Conservation (phyloP, 2,797 vertebrate genomes). For the Tinamus major region DNA sequence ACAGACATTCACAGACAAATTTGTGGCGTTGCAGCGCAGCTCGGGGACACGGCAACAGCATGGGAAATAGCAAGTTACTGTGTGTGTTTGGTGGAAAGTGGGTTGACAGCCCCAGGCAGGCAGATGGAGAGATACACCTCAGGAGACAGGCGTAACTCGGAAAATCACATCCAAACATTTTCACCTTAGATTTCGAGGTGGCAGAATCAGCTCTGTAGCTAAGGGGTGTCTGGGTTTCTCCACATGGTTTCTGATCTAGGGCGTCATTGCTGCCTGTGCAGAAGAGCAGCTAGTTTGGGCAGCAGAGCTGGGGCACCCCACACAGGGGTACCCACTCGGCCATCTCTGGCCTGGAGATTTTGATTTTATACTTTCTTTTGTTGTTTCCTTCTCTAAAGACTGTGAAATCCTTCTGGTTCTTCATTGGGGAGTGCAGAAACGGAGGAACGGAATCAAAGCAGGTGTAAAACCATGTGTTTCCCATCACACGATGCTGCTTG, state of each 20-base stretch:
- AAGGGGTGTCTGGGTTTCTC: background rate
- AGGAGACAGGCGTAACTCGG: background rate
- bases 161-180: conserved; percentile 15
- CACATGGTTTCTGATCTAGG: background rate
- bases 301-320: background rate
- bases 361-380: background rate
- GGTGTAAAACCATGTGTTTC: background rate
- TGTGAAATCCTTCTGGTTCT: background rate
- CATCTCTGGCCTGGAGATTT: background rate
- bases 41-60: background rate
- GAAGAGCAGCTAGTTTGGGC: background rate
- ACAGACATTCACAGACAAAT: background rate
- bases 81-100: background rate
- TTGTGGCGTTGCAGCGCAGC: background rate
- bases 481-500: background rate
- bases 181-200: background rate
- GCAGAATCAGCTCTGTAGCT: background rate
- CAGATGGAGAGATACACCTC: background rate
- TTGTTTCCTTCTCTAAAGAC: background rate
- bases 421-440: background rate
- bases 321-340: background rate
- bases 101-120: background rate
- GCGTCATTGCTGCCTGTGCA: background rate
- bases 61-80: background rate
- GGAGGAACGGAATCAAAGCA: background rate